Evolutionary conservation across 2,888 invertebrate genomes (phyloP).

Genomic region (Morinoia aosen): DNA sequence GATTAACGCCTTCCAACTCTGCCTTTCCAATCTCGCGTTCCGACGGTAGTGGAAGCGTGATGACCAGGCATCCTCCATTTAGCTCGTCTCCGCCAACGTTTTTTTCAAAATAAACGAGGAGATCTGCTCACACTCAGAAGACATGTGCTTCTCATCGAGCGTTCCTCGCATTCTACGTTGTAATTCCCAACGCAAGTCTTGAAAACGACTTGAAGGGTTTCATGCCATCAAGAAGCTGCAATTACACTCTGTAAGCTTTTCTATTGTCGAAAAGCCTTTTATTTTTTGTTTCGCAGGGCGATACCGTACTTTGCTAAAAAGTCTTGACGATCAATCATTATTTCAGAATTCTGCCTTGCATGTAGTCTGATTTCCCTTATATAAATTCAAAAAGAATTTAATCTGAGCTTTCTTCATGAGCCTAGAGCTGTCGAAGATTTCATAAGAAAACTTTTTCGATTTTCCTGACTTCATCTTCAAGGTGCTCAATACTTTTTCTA

Average conservation of each 20-base stretch:
- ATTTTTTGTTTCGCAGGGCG: not conserved
- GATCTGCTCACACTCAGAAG: not conserved
- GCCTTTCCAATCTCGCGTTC: not conserved
- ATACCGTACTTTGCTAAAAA: not conserved
- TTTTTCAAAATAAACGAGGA: not conserved
- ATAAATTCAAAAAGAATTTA: not conserved
- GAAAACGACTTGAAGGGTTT: not conserved
- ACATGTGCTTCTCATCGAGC: not conserved
- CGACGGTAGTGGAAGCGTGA: not conserved
- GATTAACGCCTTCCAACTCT: not conserved
- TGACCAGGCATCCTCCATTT: not conserved
- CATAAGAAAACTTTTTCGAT: constrained; percentile 2
- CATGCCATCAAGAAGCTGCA: not conserved
- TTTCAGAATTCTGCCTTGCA: not conserved
- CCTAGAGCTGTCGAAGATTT: not conserved
- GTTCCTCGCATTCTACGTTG: not conserved
- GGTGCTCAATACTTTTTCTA: constrained; percentile 9
- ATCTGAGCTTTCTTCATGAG: not conserved
- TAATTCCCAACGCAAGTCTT: not conserved
- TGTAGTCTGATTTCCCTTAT: not conserved
- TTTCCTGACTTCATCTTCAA: not conserved
- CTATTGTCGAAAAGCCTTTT: not conserved
- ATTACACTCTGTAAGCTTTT: not conserved
- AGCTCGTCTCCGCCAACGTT: not conserved
- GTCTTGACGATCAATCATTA: not conserved